phyloP scores from a whole-genome alignment of 2,888 invertebrate species.

The Idaea aversata region DNA sequence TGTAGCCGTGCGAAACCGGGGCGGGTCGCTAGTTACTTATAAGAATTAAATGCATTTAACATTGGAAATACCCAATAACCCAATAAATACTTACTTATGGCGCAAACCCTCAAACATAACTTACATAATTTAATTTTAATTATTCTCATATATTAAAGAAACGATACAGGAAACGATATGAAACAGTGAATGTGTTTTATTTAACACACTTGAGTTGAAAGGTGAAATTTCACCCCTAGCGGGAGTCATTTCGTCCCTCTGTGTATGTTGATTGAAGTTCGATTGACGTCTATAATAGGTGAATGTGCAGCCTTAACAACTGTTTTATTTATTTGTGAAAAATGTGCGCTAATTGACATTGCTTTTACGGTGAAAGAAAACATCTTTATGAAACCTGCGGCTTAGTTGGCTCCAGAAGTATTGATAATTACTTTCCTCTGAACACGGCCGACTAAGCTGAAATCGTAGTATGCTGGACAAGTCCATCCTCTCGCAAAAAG shows the following conservation, averaged over 20 bases:
- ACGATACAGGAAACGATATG: background rate
- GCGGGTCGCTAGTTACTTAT: too few relatives aligned
- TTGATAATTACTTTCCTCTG: background rate
- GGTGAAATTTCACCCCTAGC: slow-evolving; percentile 5
- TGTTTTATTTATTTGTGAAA: background rate
- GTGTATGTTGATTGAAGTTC: slow-evolving; percentile 11
- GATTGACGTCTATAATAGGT: slow-evolving; percentile 12
- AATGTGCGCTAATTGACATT: background rate
- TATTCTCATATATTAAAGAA: too few relatives aligned
- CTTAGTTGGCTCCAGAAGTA: background rate
- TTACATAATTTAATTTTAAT: too few relatives aligned
- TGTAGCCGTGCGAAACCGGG: too few relatives aligned
- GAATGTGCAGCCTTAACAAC: background rate
- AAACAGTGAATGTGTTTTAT: background rate
- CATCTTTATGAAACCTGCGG: too few relatives aligned
- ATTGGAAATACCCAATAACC: too few relatives aligned
- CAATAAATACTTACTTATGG: too few relatives aligned
- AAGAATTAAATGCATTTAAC: too few relatives aligned
- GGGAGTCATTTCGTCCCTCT: slow-evolving; percentile 6
- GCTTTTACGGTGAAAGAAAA: too few relatives aligned
- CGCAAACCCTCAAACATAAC: too few relatives aligned
- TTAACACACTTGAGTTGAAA: background rate
- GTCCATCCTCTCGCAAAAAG: too few relatives aligned
- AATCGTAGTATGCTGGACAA: too few relatives aligned
- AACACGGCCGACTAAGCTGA: background rate